These are phyloP conservation scores for Microlaimidae sp. DNA, from an alignment of 2,888 invertebrate genomes.

Conservation along the genomic window DNA sequence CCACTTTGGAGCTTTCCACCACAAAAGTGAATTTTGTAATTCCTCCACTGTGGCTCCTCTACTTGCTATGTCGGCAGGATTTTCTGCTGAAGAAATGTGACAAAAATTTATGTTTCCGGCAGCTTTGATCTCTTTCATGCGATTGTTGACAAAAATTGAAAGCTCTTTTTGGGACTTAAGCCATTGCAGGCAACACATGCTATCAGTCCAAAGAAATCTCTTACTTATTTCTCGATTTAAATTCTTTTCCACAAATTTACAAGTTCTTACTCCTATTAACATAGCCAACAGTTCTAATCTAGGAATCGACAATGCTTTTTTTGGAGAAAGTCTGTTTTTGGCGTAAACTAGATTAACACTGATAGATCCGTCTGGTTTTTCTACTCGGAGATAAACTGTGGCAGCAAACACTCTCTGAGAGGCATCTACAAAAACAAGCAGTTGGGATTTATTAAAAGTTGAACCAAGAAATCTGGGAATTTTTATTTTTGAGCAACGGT, in stretches of 20 bases:
- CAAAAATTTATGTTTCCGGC: no score
- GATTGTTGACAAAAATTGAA: constrained; percentile 20
- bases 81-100: no score
- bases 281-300: constrained; percentile 15
- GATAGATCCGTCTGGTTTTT: no score
- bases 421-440: not conserved
- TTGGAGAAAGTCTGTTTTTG: constrained; percentile 8
- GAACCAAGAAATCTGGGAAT: not conserved
- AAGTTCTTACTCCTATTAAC: constrained; percentile 7
- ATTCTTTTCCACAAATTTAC: not conserved
- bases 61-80: constrained; percentile 27
- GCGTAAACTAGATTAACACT: not conserved
- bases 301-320: constrained; percentile 14
- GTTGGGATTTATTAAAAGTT: not conserved
- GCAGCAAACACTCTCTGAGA: not conserved
- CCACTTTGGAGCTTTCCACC: constrained; percentile 25
- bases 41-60: constrained; percentile 18
- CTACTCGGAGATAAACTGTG: not conserved
- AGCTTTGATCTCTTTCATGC: constrained; percentile 20
- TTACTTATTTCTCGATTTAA: not conserved
- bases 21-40: constrained; percentile 15
- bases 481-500: not conserved
- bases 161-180: constrained; percentile 7
- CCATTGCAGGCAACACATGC: constrained; percentile 19
- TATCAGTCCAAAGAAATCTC: constrained; percentile 18